Evolutionary conservation across 2,888 invertebrate genomes (phyloP).

Genomic region (Agrenia bidenticulata): DNA sequence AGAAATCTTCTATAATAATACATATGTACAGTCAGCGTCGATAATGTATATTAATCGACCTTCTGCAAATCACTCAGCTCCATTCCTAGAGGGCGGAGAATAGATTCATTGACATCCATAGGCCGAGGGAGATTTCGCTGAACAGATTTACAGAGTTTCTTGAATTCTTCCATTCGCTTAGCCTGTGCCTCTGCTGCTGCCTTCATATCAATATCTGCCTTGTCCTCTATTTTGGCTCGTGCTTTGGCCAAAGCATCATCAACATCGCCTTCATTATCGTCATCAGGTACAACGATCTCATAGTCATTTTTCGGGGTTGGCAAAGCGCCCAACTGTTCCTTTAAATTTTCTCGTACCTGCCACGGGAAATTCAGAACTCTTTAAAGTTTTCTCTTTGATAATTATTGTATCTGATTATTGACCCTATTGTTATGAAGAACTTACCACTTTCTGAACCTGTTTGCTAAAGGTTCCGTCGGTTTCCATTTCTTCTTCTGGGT

Average conservation of each 20-base stretch:
- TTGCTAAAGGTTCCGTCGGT: constrained; percentile 67
- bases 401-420: constrained; percentile 9
- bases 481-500: constrained; percentile 77
- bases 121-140: constrained; percentile 84
- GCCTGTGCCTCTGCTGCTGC: constrained; percentile 69
- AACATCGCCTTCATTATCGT: constrained; percentile 63
- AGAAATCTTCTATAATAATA: background rate
- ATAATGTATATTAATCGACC: constrained; percentile 55
- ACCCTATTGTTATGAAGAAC: background rate
- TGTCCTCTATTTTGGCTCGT: constrained; percentile 69
- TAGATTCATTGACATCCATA: constrained; percentile 77
- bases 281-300: constrained; percentile 94
- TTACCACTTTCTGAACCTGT: constrained; percentile 69
- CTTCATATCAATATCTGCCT: constrained; percentile 78
- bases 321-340: constrained; percentile 74
- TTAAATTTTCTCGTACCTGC: constrained; percentile 65
- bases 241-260: constrained; percentile 57
- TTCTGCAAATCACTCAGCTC: constrained; percentile 82
- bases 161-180: constrained; percentile 67
- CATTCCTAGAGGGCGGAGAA: constrained; percentile 73
- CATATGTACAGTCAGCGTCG: background rate
- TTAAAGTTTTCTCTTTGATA: background rate
- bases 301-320: constrained; percentile 96
- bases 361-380: too few relatives aligned
- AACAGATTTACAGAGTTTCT: constrained; percentile 79